Evolutionary conservation across 2,113 vertebrate genomes (phyloP).

Genomic region (Austrofundulus limnaeus): DNA sequence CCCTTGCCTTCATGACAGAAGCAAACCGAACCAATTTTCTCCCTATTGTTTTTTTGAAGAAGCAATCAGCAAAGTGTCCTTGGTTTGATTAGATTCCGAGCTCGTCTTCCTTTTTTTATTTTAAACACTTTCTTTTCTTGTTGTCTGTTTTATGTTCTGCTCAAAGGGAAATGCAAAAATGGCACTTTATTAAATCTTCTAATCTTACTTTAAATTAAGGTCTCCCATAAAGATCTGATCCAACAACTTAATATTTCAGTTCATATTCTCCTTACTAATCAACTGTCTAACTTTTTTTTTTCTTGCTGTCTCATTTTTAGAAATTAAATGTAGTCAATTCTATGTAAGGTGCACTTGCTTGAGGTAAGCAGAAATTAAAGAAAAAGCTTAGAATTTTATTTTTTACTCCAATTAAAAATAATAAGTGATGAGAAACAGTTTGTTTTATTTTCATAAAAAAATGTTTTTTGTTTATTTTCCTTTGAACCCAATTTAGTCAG

Average conservation of each 20-base stretch:
- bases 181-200: slow-evolving; percentile 24
- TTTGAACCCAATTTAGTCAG: too few species aligned
- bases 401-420: too few species aligned
- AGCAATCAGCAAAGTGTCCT: slow-evolving; percentile 69
- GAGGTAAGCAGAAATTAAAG: neutral
- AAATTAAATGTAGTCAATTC: neutral
- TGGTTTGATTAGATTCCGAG: slow-evolving; percentile 72
- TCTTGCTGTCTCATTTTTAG: neutral
- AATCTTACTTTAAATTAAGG: slow-evolving; percentile 38
- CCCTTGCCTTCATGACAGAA: slow-evolving; percentile 62
- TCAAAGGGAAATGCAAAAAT: slow-evolving; percentile 26
- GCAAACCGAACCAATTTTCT: slow-evolving; percentile 70
- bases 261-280: neutral
- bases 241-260: slow-evolving; percentile 1
- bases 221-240: slow-evolving; percentile 8
- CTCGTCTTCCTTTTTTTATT: slow-evolving; percentile 38
- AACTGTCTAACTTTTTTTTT: neutral
- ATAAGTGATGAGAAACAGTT: too few species aligned
- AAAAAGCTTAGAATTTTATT: neutral
- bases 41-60: slow-evolving; percentile 66
- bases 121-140: slow-evolving; percentile 33
- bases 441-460: too few species aligned
- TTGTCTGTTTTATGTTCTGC: slow-evolving; percentile 21
- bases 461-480: too few species aligned
- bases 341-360: neutral